Evolutionary conservation across 2,113 vertebrate genomes (phyloP).

Genomic region (Amphiprion percula): DNA sequence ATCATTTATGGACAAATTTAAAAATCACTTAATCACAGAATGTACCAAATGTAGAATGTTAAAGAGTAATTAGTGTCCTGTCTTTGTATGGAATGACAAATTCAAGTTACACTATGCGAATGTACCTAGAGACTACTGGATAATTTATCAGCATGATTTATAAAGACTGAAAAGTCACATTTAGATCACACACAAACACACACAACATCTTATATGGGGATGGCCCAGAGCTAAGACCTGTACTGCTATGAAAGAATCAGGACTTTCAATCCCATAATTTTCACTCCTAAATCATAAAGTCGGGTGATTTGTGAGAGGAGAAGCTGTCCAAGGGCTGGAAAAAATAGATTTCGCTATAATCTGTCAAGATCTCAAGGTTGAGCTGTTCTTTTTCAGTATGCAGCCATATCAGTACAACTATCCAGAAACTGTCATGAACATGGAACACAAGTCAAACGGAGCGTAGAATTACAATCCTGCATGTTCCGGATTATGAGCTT

Average conservation of each 20-base stretch:
- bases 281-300: slow-evolving; percentile 33
- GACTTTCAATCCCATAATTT: slow-evolving; percentile 11
- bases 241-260: slow-evolving; percentile 24
- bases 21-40: too few species aligned
- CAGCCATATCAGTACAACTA: neutral
- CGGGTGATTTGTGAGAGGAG: slow-evolving; percentile 27
- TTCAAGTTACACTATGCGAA: neutral
- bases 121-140: neutral
- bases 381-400: neutral
- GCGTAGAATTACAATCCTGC: neutral
- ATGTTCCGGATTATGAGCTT: neutral
- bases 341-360: slow-evolving; percentile 14
- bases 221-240: neutral
- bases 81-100: neutral
- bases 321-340: neutral
- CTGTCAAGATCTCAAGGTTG: slow-evolving; percentile 29
- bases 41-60: neutral
- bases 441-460: neutral
- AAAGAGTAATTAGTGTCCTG: neutral
- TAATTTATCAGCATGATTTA: slow-evolving; percentile 24
- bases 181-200: slow-evolving; percentile 34
- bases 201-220: neutral
- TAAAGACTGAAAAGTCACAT: slow-evolving; percentile 6
- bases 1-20: too few species aligned
- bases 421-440: slow-evolving; percentile 4